Conservation (phyloP, 2,888 invertebrate species). For the Metacarcinus magister region DNA sequence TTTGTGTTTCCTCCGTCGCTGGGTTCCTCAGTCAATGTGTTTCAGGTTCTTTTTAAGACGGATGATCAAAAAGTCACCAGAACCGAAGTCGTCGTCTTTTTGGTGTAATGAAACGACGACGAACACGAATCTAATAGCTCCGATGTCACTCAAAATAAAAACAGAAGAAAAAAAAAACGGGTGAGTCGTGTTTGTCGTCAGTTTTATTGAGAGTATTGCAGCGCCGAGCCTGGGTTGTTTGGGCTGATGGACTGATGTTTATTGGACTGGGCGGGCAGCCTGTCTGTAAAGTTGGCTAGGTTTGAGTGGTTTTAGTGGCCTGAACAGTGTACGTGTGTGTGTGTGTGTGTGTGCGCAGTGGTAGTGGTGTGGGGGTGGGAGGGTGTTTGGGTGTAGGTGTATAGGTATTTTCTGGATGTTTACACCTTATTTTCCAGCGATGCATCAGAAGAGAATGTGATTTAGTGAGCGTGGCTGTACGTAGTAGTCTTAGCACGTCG, state of each 20-base stretch:
- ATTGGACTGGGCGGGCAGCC: neutral
- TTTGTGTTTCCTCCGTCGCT: neutral
- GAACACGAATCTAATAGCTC: neutral
- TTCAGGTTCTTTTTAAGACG: neutral
- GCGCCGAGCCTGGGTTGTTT: neutral
- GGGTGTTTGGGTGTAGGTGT: neutral
- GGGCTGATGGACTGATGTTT: constrained; percentile 47
- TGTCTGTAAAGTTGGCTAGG: neutral
- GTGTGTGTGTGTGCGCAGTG: neutral
- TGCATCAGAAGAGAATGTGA: neutral
- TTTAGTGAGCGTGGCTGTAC: neutral
- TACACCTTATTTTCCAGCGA: neutral
- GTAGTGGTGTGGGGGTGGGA: neutral
- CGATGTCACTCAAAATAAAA: neutral
- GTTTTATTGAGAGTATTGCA: neutral
- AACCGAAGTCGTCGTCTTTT: neutral
- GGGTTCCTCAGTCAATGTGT: neutral
- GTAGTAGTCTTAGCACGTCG: neutral
- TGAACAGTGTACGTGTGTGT: neutral
- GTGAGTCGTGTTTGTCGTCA: neutral
- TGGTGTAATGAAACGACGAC: neutral
- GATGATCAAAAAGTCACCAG: neutral
- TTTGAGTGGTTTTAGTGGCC: constrained; percentile 34
- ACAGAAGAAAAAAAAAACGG: neutral
- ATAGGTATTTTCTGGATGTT: neutral